Evolutionary conservation across 2,888 invertebrate species (phyloP).

Genomic region (Dryadula phaetusa): DNA sequence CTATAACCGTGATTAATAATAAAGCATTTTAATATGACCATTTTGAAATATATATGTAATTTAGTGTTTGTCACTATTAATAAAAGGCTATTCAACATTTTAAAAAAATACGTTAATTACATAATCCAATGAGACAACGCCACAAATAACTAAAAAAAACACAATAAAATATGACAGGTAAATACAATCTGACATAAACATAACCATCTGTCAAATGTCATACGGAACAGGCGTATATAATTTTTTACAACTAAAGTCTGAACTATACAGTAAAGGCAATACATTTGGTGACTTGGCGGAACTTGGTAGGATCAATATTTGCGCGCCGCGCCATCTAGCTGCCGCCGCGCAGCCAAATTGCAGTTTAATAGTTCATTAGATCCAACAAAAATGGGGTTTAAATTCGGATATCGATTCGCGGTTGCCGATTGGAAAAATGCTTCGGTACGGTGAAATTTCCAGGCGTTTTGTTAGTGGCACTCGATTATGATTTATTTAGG

Average conservation of each 20-base stretch:
- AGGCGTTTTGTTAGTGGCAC: neutral
- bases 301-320: slow-evolving; percentile 82
- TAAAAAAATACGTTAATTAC: too few relatives aligned
- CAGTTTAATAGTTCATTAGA: slow-evolving; percentile 85
- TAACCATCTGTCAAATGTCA: neutral
- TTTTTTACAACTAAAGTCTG: slow-evolving; percentile 73
- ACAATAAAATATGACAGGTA: neutral
- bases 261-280: slow-evolving; percentile 76
- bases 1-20: too few relatives aligned
- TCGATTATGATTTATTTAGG: neutral
- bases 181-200: neutral
- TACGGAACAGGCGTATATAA: neutral
- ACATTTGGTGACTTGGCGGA: slow-evolving; percentile 84
- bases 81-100: too few relatives aligned
- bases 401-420: slow-evolving; percentile 81
- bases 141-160: neutral
- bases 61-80: too few relatives aligned
- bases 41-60: too few relatives aligned
- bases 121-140: too few relatives aligned
- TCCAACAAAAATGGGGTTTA: slow-evolving; percentile 83
- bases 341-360: slow-evolving; percentile 82
- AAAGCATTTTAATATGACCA: too few relatives aligned
- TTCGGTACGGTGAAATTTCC: neutral
- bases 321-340: slow-evolving; percentile 81
- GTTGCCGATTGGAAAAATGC: slow-evolving; percentile 40